Evolutionary conservation across 2,113 vertebrate species (phyloP).

Genomic region (Hemiscyllium ocellatum): DNA sequence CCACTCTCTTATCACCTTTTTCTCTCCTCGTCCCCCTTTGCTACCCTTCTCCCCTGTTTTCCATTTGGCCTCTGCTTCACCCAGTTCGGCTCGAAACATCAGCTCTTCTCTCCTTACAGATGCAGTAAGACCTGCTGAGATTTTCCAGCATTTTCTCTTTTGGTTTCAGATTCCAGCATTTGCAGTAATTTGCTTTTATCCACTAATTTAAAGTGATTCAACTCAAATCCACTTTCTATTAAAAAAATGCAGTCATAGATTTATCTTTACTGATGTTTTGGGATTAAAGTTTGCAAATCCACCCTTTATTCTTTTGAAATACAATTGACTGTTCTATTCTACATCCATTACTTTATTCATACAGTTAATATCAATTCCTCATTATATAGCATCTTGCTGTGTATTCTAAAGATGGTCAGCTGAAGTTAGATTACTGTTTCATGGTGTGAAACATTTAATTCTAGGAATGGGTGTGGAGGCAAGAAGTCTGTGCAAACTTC

Average conservation of each 20-base stretch:
- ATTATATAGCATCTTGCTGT: neutral
- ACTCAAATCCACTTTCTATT: neutral
- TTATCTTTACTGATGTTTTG: neutral
- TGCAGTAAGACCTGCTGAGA: no score
- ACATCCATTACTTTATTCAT: neutral
- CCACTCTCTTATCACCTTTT: no score
- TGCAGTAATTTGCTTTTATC: no score
- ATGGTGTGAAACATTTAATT: neutral
- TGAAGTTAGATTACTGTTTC: neutral
- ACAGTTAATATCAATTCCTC: neutral
- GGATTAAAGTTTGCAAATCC: neutral
- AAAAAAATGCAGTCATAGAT: neutral
- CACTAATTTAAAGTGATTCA: neutral
- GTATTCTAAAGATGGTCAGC: neutral
- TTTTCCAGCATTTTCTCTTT: no score
- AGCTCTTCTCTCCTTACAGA: no score
- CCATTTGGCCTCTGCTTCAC: no score
- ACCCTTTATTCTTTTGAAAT: neutral
- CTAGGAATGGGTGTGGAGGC: no score
- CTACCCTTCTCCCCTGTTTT: no score
- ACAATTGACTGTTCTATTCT: neutral
- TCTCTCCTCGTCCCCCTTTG: no score
- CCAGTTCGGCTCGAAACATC: no score
- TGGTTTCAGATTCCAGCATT: no score
- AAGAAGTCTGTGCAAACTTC: neutral